Percentiles rank a stretch among this genome's conserved stretches.
phyloP scores from a whole-genome alignment of 2,888 invertebrate species.

The Pollenia amentaria region DNA sequence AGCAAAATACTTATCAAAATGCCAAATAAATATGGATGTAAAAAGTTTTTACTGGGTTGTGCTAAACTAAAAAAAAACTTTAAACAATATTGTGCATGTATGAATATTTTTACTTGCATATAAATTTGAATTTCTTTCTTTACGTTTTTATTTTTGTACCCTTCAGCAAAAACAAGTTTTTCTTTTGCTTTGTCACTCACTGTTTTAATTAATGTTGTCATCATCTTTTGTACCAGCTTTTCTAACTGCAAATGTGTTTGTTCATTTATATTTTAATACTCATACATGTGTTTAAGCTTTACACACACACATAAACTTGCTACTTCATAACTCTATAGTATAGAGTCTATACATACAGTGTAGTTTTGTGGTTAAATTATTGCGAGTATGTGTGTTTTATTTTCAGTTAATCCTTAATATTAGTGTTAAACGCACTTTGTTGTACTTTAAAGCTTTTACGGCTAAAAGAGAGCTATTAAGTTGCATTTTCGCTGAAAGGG shows the following conservation, averaged over 20 bases:
- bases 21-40: too few relatives aligned
- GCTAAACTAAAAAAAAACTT: too few relatives aligned
- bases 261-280: conserved; percentile 33
- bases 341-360: too few relatives aligned
- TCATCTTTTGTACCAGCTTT: conserved; percentile 29
- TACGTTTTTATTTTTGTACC: neutral
- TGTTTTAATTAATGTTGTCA: conserved; percentile 65
- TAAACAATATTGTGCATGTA: neutral
- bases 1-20: too few relatives aligned
- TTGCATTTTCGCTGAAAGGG: conserved; percentile 4
- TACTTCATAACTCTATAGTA: neutral
- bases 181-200: conserved; percentile 19
- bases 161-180: conserved; percentile 15
- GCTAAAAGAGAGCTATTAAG: conserved; percentile 25
- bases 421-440: conserved; percentile 25
- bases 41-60: too few relatives aligned
- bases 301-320: neutral
- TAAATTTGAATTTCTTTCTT: neutral
- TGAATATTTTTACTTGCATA: neutral
- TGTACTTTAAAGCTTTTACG: conserved; percentile 29
- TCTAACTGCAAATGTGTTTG: conserved; percentile 7
- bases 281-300: neutral
- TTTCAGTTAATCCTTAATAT: conserved; percentile 17
- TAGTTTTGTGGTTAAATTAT: too few relatives aligned
- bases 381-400: neutral